A percentile compares a stretch with the other conserved stretches of the same genome.
Conservation (phyloP, 2,888 invertebrate genomes). For the Athetis lepigone region DNA sequence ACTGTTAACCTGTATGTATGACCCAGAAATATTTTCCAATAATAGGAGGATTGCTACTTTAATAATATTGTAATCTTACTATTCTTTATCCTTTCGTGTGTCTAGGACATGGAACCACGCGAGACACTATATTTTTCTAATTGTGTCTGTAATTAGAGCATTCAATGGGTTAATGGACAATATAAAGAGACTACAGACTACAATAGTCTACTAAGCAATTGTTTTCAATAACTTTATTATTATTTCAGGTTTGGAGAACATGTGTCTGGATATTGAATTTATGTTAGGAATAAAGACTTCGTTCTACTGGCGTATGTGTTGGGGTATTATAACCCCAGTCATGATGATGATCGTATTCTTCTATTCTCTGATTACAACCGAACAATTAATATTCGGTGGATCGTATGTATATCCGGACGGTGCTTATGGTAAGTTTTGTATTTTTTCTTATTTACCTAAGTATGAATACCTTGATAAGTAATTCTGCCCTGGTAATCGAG, state of each 20-base stretch:
- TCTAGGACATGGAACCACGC: too few species aligned
- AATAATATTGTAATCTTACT: too few species aligned
- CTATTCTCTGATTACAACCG: conserved; percentile 92
- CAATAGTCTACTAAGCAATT: too few species aligned
- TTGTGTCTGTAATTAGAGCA: too few species aligned
- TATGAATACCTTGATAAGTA: too few species aligned
- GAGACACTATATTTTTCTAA: too few species aligned
- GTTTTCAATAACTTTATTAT: conserved; percentile 11
- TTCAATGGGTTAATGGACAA: neutral
- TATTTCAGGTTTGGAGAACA: conserved; percentile 82
- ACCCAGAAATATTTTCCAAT: too few species aligned
- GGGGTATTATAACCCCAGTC: conserved; percentile 93
- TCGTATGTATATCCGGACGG: conserved; percentile 89
- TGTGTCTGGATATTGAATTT: conserved; percentile 93
- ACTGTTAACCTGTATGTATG: too few species aligned
- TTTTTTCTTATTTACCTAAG: neutral
- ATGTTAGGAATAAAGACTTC: conserved; percentile 93
- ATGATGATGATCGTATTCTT: conserved; percentile 93
- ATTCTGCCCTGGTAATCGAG: too few species aligned
- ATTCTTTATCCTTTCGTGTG: too few species aligned
- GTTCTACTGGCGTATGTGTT: conserved; percentile 95
- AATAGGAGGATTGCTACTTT: too few species aligned
- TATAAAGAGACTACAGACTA: neutral
- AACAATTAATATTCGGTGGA: conserved; percentile 91
- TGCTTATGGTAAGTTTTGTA: conserved; percentile 89